Base-by-base conservation (phyloP, 1,140 invertebrate genomes). In the Oscheius sp. region DNA sequence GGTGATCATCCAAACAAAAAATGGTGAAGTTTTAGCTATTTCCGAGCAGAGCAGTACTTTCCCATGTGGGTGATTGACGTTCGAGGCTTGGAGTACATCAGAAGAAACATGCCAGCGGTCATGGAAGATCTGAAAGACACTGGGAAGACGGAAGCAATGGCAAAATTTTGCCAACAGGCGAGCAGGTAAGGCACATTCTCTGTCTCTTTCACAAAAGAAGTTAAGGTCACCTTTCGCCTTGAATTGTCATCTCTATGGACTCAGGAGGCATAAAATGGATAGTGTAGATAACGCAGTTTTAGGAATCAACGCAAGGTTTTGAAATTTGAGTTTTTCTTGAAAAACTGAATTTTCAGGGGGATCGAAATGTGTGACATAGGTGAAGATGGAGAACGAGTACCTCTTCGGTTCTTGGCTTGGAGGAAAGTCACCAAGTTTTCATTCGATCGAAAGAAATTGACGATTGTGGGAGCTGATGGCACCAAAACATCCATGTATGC, bases 161-260 rank as follows among this genome's bases (percentile, higher is more conserved):
- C 90, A 28, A 89, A 91, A 75, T 96, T 92, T 85, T 93, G 95
- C 79, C 89, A 91, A 76, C 93, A 95, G 87, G 91, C 93, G 46
- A 55, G 63, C 58, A 66, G 72, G 72, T 74, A 29, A 45, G 18
- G 2, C 3, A 29, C 3, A 2, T 28, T 15, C 34, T 29, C 10
- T 62, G 13, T 29, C 15, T 62, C 3, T 7, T 26, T 3, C 4
- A 13, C 38, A n/a, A 42, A n/a, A 42, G 38, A 18, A 38, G 10
- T 20, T 92, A 79, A 88, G 90, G 63, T 85, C 91, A 61, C 91
- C 93, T 75, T 90, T 93, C 79, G 91, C 92, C 78, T 92, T 92
- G 79, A 95, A 95, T 86, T 90, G 94, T 42, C 94, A 96, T 86
- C 89, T 95, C 61, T 96, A 94, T 85, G 88, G 91, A 46, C 88